Conservation (phyloP, 2,113 vertebrate genomes). For the Hemichromis elongatus region DNA sequence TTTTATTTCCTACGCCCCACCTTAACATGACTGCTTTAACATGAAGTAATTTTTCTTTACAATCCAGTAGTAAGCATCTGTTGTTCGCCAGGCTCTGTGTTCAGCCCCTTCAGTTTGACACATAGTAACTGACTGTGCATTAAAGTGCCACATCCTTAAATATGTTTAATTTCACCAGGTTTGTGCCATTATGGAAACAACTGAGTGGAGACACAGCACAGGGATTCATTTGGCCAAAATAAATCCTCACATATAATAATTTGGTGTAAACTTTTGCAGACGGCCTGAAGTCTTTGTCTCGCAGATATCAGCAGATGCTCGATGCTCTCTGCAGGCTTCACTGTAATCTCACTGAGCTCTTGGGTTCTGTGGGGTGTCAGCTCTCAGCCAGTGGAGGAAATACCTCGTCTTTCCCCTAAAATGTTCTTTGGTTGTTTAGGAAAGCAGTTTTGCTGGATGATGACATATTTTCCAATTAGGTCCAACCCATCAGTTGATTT, state of each 20-base stretch:
- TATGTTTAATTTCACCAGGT: neutral
- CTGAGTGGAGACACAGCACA: neutral
- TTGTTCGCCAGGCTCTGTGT: neutral
- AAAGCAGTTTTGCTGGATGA: neutral
- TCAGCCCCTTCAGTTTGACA: neutral
- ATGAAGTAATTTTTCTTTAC: neutral
- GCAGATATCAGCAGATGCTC: neutral
- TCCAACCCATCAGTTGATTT: neutral
- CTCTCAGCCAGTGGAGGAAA: neutral
- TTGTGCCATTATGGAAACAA: neutral
- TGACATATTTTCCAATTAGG: neutral
- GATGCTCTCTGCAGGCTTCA: neutral
- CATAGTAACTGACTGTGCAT: neutral
- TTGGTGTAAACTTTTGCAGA: neutral
- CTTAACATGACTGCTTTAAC: neutral
- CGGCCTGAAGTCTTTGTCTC: neutral
- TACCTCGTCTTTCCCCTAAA: neutral
- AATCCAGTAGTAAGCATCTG: neutral
- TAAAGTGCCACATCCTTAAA: neutral
- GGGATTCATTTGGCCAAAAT: neutral
- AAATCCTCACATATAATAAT: neutral
- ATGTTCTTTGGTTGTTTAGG: neutral
- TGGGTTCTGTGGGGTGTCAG: neutral
- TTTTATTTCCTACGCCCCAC: fast-evolving
- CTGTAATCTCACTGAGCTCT: neutral